Evolutionary conservation across 2,113 vertebrate genomes (phyloP).

Genomic region (Accipiter virgatus): DNA sequence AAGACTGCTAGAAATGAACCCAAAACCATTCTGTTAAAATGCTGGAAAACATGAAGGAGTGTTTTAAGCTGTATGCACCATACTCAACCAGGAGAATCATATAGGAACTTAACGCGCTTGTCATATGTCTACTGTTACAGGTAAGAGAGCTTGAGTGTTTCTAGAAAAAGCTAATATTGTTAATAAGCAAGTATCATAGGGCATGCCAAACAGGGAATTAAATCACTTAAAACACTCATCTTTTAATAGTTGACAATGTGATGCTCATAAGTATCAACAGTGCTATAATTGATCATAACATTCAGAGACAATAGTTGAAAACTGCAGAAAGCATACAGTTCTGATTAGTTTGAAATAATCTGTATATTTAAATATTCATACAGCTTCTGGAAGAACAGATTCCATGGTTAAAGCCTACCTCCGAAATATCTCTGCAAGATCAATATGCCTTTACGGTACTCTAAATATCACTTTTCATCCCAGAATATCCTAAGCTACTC

Average conservation of each 20-base stretch:
- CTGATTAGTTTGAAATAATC: background rate
- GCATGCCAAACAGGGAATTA: background rate
- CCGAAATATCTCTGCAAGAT: background rate
- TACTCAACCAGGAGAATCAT: background rate
- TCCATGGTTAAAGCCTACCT: background rate
- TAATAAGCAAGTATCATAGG: background rate
- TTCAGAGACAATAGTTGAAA: background rate
- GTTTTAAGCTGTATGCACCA: background rate
- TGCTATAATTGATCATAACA: background rate
- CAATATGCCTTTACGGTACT: background rate
- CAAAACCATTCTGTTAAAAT: background rate
- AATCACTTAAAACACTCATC: background rate
- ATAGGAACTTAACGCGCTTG: too few species aligned
- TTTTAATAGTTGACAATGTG: background rate
- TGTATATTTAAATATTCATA: background rate
- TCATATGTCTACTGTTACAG: background rate
- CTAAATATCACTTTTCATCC: background rate
- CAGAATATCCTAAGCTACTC: background rate
- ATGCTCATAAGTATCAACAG: background rate
- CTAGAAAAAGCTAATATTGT: background rate
- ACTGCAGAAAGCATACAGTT: background rate
- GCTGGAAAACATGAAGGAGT: background rate
- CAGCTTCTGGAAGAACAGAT: background rate
- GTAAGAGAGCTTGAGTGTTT: background rate
- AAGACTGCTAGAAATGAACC: background rate